Evolutionary conservation across 2,797 vertebrate species (phyloP).

Genomic region (Poecilia wingei): DNA sequence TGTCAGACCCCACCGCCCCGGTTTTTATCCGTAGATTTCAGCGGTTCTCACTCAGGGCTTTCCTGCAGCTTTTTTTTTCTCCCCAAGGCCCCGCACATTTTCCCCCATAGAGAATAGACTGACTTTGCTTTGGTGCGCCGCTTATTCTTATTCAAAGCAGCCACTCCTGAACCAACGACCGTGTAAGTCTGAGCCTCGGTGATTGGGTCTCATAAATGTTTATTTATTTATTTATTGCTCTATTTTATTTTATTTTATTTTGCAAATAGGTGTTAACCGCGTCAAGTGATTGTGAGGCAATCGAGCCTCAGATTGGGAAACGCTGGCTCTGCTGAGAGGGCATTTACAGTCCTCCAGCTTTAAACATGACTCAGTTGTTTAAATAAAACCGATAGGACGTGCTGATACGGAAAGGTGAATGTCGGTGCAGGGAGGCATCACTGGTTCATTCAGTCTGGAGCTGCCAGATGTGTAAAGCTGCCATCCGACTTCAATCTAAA

Average conservation of each 20-base stretch:
- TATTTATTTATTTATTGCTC: neutral
- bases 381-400: neutral
- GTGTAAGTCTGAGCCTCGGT: neutral
- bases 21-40: neutral
- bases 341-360: neutral
- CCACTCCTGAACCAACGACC: neutral
- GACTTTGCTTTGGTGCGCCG: neutral
- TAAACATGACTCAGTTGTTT: neutral
- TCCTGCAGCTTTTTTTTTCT: slow-evolving; percentile 48
- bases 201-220: neutral
- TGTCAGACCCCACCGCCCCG: slow-evolving; percentile 34
- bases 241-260: neutral
- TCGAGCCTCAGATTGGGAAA: slow-evolving; percentile 21
- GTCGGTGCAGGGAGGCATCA: slow-evolving; percentile 40
- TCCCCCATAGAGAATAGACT: slow-evolving; percentile 15
- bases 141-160: slow-evolving; percentile 10
- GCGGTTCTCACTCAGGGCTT: slow-evolving; percentile 13
- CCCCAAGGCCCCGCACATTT: slow-evolving; percentile 41
- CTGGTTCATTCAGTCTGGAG: slow-evolving; percentile 21
- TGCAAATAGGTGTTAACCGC: slow-evolving; percentile 21
- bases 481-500: slow-evolving; percentile 48
- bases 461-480: slow-evolving; percentile 63
- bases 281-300: slow-evolving; percentile 5
- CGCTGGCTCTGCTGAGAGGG: slow-evolving; percentile 34
- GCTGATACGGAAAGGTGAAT: neutral